phyloP scores from a whole-genome alignment of 2,113 vertebrate species.

The Gavialis gangeticus region DNA sequence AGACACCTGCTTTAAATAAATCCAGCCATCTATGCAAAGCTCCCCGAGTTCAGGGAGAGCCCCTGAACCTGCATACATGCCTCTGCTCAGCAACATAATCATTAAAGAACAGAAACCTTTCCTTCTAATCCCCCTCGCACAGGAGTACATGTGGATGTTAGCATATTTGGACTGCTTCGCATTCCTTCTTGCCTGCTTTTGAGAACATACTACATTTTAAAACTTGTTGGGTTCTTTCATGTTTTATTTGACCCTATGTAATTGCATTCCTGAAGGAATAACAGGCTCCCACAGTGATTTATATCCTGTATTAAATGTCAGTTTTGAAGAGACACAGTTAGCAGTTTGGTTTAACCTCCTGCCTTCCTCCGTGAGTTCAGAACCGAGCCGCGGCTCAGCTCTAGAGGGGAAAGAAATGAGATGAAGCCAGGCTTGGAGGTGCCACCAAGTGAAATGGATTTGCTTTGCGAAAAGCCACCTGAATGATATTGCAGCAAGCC shows the following conservation, averaged over 20 bases:
- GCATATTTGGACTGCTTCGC: constrained; percentile 97
- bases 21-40: constrained; percentile 47
- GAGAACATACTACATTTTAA: constrained; percentile 97
- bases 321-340: constrained; percentile 93
- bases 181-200: constrained; percentile 93
- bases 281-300: constrained; percentile 94
- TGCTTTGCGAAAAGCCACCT: neutral
- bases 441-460: neutral
- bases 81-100: constrained; percentile 72
- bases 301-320: constrained; percentile 97
- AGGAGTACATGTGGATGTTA: constrained; percentile 92
- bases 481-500: constrained; percentile 30
- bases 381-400: constrained; percentile 68
- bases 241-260: constrained; percentile 99
- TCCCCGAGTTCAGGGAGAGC: constrained; percentile 26
- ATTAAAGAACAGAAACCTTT: constrained; percentile 79
- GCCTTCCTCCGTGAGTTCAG: constrained; percentile 83
- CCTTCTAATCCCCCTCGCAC: constrained; percentile 78
- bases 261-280: constrained; percentile 99
- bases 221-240: constrained; percentile 98
- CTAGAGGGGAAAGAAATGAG: constrained; percentile 18
- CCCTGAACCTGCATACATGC: constrained; percentile 40
- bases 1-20: constrained; percentile 79
- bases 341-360: constrained; percentile 89
- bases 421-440: constrained; percentile 39